Conservation (phyloP, 2,888 invertebrate species). For the Bombylius major region DNA sequence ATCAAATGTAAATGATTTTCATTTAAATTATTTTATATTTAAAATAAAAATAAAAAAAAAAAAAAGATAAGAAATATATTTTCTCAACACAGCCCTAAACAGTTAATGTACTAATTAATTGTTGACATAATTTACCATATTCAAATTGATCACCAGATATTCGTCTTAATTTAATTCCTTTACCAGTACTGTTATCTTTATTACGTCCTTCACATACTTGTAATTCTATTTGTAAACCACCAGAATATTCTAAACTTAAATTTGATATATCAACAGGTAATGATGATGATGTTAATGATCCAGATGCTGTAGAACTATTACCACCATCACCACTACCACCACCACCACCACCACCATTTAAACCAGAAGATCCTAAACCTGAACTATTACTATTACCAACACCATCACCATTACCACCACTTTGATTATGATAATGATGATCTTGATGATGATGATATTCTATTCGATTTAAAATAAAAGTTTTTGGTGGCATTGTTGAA, state of each 20-base stretch:
- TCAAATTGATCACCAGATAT: conserved; percentile 81
- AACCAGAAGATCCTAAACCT: too few relatives aligned
- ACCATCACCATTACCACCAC: background rate
- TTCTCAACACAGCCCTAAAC: conserved; percentile 37
- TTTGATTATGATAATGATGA: background rate
- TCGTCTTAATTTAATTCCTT: conserved; percentile 71
- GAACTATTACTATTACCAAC: background rate
- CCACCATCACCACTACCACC: background rate
- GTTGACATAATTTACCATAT: conserved; percentile 77
- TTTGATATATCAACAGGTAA: conserved; percentile 40
- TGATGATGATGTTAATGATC: conserved; percentile 15
- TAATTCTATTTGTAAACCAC: conserved; percentile 75
- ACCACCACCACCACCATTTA: background rate
- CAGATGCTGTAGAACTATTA: background rate
- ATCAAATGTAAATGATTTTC: too few relatives aligned
- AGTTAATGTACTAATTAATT: conserved; percentile 74
- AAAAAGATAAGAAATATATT: too few relatives aligned
- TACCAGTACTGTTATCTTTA: conserved; percentile 48
- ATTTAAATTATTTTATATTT: too few relatives aligned
- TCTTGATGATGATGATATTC: conserved; percentile 25
- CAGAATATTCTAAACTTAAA: conserved; percentile 60
- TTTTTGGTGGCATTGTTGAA: conserved; percentile 60
- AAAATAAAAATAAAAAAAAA: too few relatives aligned
- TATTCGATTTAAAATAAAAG: conserved; percentile 42
- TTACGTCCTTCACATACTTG: conserved; percentile 61